Evolutionary conservation across 2,797 vertebrate species (phyloP).

Genomic region (Ctenopoma multispine): DNA sequence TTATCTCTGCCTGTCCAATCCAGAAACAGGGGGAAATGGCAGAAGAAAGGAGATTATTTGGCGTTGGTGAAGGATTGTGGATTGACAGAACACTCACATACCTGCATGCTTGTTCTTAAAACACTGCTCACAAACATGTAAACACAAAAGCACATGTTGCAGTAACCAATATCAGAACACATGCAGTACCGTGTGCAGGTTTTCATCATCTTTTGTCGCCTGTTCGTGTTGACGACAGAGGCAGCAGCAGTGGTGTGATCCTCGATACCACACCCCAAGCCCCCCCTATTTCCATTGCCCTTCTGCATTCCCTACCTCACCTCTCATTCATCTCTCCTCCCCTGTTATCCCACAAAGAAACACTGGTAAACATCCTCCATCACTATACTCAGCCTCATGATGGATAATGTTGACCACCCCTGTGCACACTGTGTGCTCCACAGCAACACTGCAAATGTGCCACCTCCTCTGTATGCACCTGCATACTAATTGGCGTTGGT

Average conservation of each 20-base stretch:
- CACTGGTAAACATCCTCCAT: slow-evolving; percentile 30
- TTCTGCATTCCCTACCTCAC: not conserved
- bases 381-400: slow-evolving; percentile 5
- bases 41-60: slow-evolving; percentile 79
- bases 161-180: not conserved
- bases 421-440: not conserved
- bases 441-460: slow-evolving; percentile 4
- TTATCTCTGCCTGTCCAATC: slow-evolving; percentile 78
- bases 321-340: slow-evolving; percentile 15
- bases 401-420: not conserved
- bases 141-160: not conserved
- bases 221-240: not conserved
- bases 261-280: not conserved
- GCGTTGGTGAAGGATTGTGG: slow-evolving; percentile 44
- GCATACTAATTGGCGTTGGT: not conserved
- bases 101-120: slow-evolving; percentile 20
- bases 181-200: not conserved
- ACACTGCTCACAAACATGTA: not conserved
- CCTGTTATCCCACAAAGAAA: not conserved
- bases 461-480: not conserved
- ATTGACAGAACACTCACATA: slow-evolving; percentile 19
- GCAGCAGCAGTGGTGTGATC: not conserved
- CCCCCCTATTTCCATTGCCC: not conserved
- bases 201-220: not conserved
- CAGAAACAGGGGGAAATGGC: slow-evolving; percentile 68